These are phyloP conservation scores for Campoletis sonorensis DNA, from an alignment of 1,140 invertebrate species.

Conservation along the genomic window DNA sequence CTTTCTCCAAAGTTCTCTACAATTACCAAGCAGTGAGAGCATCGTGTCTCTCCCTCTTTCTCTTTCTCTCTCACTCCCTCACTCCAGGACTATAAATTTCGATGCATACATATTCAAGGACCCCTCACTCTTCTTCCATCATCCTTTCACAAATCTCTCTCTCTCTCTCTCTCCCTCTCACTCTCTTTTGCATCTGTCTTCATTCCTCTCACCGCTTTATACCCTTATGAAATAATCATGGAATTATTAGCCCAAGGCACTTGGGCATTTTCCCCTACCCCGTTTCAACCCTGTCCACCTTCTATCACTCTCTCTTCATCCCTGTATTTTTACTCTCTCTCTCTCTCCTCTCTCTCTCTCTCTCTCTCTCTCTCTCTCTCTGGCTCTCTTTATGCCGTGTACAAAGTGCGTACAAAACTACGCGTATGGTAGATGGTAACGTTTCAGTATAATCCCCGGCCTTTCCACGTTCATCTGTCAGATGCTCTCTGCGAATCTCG, in stretches of 20 bases:
- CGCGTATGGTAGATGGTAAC: slow-evolving; percentile 31
- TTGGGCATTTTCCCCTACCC: slow-evolving; percentile 58
- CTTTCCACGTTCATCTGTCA: slow-evolving; percentile 25
- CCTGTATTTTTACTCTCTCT: slow-evolving; percentile 12
- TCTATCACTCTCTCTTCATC: slow-evolving; percentile 28
- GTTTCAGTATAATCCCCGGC: slow-evolving; percentile 36
- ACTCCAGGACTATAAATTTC: slow-evolving; percentile 69
- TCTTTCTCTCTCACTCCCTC: slow-evolving; percentile 48
- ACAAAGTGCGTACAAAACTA: slow-evolving; percentile 11
- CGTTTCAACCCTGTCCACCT: slow-evolving; percentile 29
- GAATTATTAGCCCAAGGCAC: slow-evolving; percentile 70
- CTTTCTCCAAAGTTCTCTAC: slow-evolving; percentile 59
- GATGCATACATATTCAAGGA: slow-evolving; percentile 73
- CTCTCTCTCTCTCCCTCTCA: neutral
- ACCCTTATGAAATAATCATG: slow-evolving; percentile 74
- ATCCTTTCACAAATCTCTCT: neutral
- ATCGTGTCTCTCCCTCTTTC: slow-evolving; percentile 34
- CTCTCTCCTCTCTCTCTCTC: slow-evolving; percentile 18
- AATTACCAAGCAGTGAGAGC: slow-evolving; percentile 59
- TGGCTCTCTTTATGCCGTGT: too few species aligned
- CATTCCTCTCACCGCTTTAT: slow-evolving; percentile 30
- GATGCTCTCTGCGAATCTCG: slow-evolving; percentile 10
- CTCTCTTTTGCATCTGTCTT: neutral
- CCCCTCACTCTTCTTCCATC: neutral
- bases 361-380: slow-evolving; percentile 36